A percentile compares a stretch with the other conserved stretches of the same genome.
Evolutionary conservation across 2,113 vertebrate species (phyloP).

Genomic region (Megaleporinus macrocephalus): DNA sequence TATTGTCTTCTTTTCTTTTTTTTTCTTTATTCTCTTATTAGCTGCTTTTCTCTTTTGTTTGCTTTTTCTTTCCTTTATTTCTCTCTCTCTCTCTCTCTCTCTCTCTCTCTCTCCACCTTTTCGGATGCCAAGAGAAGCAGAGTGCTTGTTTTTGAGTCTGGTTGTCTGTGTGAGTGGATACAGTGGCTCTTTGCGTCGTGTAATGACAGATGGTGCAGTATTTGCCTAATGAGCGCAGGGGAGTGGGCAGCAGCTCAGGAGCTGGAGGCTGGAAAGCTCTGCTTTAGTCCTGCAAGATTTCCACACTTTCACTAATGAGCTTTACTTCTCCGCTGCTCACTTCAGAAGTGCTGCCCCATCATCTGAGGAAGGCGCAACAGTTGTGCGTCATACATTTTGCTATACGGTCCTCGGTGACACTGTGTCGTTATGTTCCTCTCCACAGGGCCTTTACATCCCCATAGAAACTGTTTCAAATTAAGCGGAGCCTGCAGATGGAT

Average conservation of each 20-base stretch:
- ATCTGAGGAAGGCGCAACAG: not conserved
- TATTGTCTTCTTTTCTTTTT: not conserved
- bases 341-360: not conserved
- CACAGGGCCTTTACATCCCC: not conserved
- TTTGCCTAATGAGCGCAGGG: not conserved
- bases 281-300: constrained; percentile 10
- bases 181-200: not conserved
- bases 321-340: not conserved
- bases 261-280: not conserved
- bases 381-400: not conserved
- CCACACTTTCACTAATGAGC: constrained; percentile 20
- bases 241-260: not conserved
- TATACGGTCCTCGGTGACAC: not conserved
- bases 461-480: not conserved
- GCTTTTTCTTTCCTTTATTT: not conserved
- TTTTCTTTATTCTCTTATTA: not conserved
- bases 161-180: not conserved
- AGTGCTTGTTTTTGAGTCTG: not conserved
- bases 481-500: not conserved
- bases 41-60: not conserved
- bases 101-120: not conserved
- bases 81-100: not conserved
- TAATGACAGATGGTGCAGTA: constrained; percentile 19
- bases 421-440: not conserved
- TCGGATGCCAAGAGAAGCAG: not conserved